Evolutionary conservation across 35 echinoderm and acorn worm genomes (phyloP).

Genomic region (Apostichopus parvimensis): DNA sequence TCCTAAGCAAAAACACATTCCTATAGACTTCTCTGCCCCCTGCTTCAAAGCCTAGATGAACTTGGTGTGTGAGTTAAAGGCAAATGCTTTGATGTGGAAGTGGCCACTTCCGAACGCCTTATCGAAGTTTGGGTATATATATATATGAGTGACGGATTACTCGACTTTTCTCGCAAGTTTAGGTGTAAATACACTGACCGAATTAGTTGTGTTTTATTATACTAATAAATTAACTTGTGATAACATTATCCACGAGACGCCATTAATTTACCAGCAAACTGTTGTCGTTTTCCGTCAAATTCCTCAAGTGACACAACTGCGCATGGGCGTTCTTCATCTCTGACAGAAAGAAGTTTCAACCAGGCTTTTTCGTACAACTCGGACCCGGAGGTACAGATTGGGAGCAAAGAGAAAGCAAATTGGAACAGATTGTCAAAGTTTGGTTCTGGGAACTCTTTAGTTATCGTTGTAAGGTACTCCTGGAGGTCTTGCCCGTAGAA

Average conservation of each 20-base stretch:
- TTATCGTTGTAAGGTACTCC: neutral
- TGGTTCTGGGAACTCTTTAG: neutral
- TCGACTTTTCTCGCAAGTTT: no score
- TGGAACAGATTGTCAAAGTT: neutral
- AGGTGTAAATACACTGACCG: no score
- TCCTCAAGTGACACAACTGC: neutral
- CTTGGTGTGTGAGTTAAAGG: no score
- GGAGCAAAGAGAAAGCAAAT: constrained; percentile 12
- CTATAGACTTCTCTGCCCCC: no score
- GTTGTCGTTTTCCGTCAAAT: neutral
- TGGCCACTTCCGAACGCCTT: no score
- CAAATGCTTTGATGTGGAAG: no score
- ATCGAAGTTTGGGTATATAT: no score
- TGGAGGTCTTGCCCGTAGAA: neutral
- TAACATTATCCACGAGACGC: neutral
- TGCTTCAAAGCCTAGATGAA: no score
- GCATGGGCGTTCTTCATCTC: neutral
- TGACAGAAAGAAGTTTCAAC: constrained; percentile 5
- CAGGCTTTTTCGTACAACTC: neutral
- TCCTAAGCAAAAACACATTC: no score
- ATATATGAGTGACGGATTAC: no score
- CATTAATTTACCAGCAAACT: neutral
- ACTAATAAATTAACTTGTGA: no score
- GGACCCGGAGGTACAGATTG: neutral
- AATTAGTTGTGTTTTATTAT: no score